These are phyloP conservation scores for Idris sp. DNA, from an alignment of 1,140 invertebrate genomes.

Conservation along the genomic window DNA sequence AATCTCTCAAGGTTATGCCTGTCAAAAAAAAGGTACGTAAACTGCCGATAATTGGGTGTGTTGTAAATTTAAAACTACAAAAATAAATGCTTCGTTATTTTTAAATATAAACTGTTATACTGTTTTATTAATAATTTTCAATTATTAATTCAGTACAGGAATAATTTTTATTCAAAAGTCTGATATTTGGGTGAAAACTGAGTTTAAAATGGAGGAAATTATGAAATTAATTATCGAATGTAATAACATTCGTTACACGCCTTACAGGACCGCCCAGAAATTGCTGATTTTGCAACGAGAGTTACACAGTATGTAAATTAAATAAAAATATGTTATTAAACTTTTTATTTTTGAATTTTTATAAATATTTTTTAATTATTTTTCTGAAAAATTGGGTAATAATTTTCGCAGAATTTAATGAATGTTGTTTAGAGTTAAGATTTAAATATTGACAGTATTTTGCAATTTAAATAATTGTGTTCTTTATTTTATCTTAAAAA, in stretches of 20 bases:
- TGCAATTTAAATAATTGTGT: too few relatives aligned
- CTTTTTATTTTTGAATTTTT: background rate
- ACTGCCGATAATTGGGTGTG: slow-evolving; percentile 12
- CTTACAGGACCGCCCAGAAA: slow-evolving; percentile 88
- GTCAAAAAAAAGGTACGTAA: slow-evolving; percentile 14
- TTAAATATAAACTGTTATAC: slow-evolving; percentile 1
- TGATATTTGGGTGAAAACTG: slow-evolving; percentile 5
- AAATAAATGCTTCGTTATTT: background rate
- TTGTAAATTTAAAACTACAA: background rate
- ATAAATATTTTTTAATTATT: slow-evolving; percentile 6
- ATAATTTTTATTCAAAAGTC: background rate
- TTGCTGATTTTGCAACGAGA: slow-evolving; percentile 82
- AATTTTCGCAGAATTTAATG: too few relatives aligned
- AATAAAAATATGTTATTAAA: slow-evolving; percentile 16
- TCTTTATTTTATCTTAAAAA: too few relatives aligned
- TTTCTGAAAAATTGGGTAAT: background rate
- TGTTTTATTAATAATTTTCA: background rate
- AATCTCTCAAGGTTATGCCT: slow-evolving; percentile 44
- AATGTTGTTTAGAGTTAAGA: too few relatives aligned
- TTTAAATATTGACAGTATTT: too few relatives aligned
- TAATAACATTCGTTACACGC: slow-evolving; percentile 85
- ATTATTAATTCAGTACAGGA: background rate
- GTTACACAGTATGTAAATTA: slow-evolving; percentile 77
- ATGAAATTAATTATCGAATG: slow-evolving; percentile 78
- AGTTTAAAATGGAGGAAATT: slow-evolving; percentile 70